Evolutionary conservation across 2,888 invertebrate species (phyloP), one percentile per base, ranked within the genome.

Genomic region (Augiades crinisus): DNA sequence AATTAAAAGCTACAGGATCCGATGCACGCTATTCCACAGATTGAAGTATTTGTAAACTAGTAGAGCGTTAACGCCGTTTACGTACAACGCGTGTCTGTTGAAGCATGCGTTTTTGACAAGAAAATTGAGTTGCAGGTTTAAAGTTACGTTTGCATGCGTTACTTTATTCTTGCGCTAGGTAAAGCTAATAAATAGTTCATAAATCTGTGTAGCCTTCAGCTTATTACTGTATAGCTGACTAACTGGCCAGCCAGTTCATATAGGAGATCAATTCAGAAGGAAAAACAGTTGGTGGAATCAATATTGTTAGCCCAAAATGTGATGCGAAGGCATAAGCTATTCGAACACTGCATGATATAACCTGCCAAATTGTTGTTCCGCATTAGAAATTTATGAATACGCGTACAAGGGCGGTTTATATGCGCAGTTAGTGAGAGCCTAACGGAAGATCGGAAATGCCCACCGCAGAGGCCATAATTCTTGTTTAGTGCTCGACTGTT

Each of bases 381-480:
- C 14, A 8, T 27, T 37, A 6, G n/a, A 49, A 41, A 49, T 41
- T 41, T 41, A 49, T 34, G 31, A 40, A 40, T 7, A 31, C 10
- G 30, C 31, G 19, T 33, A 40, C 24, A 33, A 12, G 24, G 10
- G 12, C 30, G 36, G 36, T 43, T 31, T 22, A 6, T 31, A 1
- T 24, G 34, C 43, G 37, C 27, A 44, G 53, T 56, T 22, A 47
- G 58, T 47, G 54, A 49, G 47, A 51, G 50, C 46, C 47, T 60
- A 66, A 67, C 68, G 73, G 70, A 73, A 79, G 72, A 82, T 85
- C 83, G 82, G 84, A 84, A 84, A 85, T 83, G 81, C 79, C 81
- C 78, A 76, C 79, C 77, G 71, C 51, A 57, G 60, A n/a, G 43
- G 69, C 64, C 60, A 72, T 81, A 81, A 78, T 62, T 81, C 77